Evolutionary conservation across 1,140 invertebrate species (phyloP), one percentile per base, ranked within the genome.

Genomic region (Caerostris darwini): DNA sequence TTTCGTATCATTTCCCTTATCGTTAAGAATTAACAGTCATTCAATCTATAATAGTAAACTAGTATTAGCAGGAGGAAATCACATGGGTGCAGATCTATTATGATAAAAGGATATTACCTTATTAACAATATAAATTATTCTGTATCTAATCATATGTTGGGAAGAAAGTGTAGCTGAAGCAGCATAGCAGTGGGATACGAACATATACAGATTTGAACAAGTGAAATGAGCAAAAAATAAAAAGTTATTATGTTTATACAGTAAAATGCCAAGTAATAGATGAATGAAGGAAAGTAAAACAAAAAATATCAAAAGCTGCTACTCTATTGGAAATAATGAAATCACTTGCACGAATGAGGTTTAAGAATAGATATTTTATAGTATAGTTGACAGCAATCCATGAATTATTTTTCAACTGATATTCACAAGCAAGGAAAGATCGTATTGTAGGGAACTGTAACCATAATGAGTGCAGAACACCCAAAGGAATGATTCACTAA

Each of bases 401-500:
- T 5, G 53, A 77, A 50, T 50, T 77, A 34, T 77, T 34, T 77
- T 77, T 77, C 5, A 77, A 77, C 71, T 14, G 34, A 77, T 77
- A 50, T 77, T 77, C 71, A 53, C 71, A 77, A 50, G 34, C 50
- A 77, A 50, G 71, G 53, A 77, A 69, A 14, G 34, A 77, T 77
- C 50, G 3, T 77, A 50, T 17, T 77, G 19, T 34, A 12, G 71
- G 71, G 71, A 77, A 77, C 71, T 77, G 71, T 77, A 77, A 19
- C 71, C 50, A 14, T 50, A 77, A 50, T 50, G 71, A 77, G 71
- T 53, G 71, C 8, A 12, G 53, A 64, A 77, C 56, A 83, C 14
- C 57, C 82, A 83, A 34, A 83, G 82, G 82, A 83, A 83, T 83
- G 82, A 83, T 58, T 83, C 82, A 57, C 82, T 57, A 83, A 58